These are phyloP conservation scores for Pandion haliaetus DNA, from an alignment of 2,113 vertebrate species.

Conservation along the genomic window DNA sequence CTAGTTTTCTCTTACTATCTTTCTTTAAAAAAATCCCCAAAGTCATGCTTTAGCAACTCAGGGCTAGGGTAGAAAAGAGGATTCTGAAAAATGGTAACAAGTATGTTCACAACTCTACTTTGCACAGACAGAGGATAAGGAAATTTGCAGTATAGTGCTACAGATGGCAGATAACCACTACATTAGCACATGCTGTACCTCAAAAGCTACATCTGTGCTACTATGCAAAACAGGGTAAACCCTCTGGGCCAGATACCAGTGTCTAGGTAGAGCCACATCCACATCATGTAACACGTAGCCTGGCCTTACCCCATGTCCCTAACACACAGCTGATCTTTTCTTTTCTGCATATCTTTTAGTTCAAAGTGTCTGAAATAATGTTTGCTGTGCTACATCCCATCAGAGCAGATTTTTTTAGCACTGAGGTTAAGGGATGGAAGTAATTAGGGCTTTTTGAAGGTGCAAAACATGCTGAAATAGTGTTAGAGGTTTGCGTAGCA, in stretches of 20 bases:
- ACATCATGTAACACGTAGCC: not conserved
- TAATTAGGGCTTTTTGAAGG: not conserved
- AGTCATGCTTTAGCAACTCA: not conserved
- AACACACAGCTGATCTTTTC: not conserved
- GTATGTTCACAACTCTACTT: not conserved
- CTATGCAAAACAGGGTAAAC: not conserved
- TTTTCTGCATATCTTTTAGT: not conserved
- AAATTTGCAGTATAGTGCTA: not conserved
- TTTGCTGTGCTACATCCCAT: not conserved
- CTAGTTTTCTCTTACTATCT: not conserved
- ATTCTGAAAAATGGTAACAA: not conserved
- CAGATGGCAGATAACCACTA: not conserved
- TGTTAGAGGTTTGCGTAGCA: not conserved
- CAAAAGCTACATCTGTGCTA: not conserved
- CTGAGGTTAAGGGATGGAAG: not conserved
- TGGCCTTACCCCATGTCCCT: not conserved
- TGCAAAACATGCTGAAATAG: not conserved
- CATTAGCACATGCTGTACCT: accelerated
- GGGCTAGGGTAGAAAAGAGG: not conserved
- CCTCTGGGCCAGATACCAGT: not conserved
- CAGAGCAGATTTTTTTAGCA: not conserved
- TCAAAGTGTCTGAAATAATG: not conserved
- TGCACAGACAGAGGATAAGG: not conserved
- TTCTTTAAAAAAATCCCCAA: not conserved
- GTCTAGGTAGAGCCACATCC: not conserved